Evolutionary conservation across 2,113 vertebrate genomes (phyloP), one percentile per base, ranked within the genome.

Genomic region (Phalacrocorax aristotelis): DNA sequence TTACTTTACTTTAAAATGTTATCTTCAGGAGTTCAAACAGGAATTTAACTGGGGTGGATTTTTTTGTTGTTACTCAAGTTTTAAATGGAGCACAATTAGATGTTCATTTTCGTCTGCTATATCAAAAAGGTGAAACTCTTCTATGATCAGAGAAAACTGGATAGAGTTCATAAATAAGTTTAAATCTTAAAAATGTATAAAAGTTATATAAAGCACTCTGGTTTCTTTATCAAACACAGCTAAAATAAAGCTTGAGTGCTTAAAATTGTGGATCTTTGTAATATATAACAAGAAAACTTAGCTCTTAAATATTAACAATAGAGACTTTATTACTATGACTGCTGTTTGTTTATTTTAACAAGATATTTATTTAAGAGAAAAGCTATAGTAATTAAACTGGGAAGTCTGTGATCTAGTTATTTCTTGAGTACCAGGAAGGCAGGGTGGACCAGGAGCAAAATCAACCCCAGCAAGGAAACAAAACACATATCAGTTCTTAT

Each of bases 81-180:
- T 98, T 99, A 91, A 99, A 99, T 90, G 99, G 99, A 78, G 97
- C 98, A 54, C 98, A 98, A 89, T 98, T 99, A 78, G 98, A 99
- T 94, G 98, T 99, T 87, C 98, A 99, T 96, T 99, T 99, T 96
- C 87, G 96, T 79, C 98, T 99, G 65, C 87, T 96, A 15, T 98
- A 98, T 92, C 98, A 99, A 38, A 97, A 98, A 62, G 98, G 98
- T 77, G 97, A 98, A 79, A 86, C 98, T 99, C 34, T 98, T 97
- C 95, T 99, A 95, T 69, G 98, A 99, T 97, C 97, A 98, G 74
- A 98, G 97, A 88, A 99, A 99, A 97, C 97, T 99, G 54, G 98
- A 99, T 74, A 98, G 98, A 25, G 98, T 99, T 87, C 99, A 99
- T 98, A 99, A 97, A 98, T 99, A 98, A 98, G 98, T 98, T 79